Base-by-base conservation (phyloP, 2,113 vertebrate genomes). In the Marmota monax region DNA sequence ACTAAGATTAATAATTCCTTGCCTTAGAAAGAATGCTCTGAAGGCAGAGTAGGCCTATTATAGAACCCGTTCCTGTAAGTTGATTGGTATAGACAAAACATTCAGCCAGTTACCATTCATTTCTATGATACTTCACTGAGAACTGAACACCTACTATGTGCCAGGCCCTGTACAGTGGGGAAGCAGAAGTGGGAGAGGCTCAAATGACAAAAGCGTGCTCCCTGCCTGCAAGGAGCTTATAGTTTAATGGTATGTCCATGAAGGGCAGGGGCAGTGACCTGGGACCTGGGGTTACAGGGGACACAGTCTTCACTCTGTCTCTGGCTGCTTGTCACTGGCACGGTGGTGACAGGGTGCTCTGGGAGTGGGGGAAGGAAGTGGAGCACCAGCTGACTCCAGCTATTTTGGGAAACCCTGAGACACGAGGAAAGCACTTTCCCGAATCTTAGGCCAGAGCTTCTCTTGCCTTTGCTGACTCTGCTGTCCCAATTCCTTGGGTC, bases 391-490 rank as follows among this genome's bases (percentile, higher is more conserved):
- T 4, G 42, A 87, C 70, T 96, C 58, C 7, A 92, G 96, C 95
- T 97, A 94, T 97, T 96, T 95, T n/a, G 61, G 95, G 97, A 97
- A 97, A 78, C 27, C 18, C 42, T 82, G 61, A 48, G 93, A 61
- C 72, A 90, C 14, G 32, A 92, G 76, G 86, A 92, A 93, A 96
- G 84, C 84, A 7, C 93, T 96, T 95, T 92, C n/a, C 80, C 67
- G 73, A 79, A 82, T 61, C 88, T 74, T 27, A 0, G 14, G 48
- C 69, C 90, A 89, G 94, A 80, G 69, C 4, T 77, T 82, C 85
- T 90, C 37, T 29, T 85, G 77, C 63, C 20, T 97, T 88, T 63
- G 72, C 65, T 92, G 58, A 32, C 0, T 1, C 74, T 63, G 88
- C 78, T 92, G 73, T 56, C 91, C 83, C 58, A 88, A 0, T 96